Base-by-base conservation (phyloP, 2,888 invertebrate genomes). In the Phorcus lineatus region DNA sequence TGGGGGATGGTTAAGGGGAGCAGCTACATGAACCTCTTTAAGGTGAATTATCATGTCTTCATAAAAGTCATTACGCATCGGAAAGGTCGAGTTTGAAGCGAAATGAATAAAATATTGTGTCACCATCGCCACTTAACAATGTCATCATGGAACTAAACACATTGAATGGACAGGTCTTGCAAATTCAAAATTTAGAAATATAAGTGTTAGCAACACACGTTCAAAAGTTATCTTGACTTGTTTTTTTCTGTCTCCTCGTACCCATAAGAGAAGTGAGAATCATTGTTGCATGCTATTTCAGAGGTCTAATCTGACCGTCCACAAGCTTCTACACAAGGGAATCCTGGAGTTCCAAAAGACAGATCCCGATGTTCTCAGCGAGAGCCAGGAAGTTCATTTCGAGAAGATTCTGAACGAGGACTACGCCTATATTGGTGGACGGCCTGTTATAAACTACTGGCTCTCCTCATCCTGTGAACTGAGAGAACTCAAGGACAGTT, bases 351-450 rank as follows among this genome's bases (percentile, higher is more conserved):
- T 78, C 53, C 28, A 52, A 7, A 6, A 78, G 70, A n/a, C 62
- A 1, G 54, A 78, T n/a, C 78, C 70, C 53, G 52, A 66, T 54
- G 24, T 53, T 67, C 36, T 78, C 13, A 52, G 54, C 24, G 22
- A 67, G 6, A 22, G 54, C 31, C 52, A 52, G 19, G 67, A 78
- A 4, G 78, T 52, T 19, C 78, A 78, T 31, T 36, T 66, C 17
- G 28, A 67, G 36, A 52, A 53, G 19, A 24, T 78, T 31, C 53
- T 78, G 70, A 53, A 40, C 11, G 54, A 40, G 19, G 53, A 78
- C 67, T 78, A 78, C 24, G 66, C 67, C 53, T 67, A 70, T 19
- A 78, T 78, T 16, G 78, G 53, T 3, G 78, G 70, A 11, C 52
- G 67, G 0, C 70, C 78, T 13, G 17, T 47, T 4, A 40, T 70